These are phyloP conservation scores for Thereva unica DNA, from an alignment of 2,888 invertebrate species.

Conservation along the genomic window DNA sequence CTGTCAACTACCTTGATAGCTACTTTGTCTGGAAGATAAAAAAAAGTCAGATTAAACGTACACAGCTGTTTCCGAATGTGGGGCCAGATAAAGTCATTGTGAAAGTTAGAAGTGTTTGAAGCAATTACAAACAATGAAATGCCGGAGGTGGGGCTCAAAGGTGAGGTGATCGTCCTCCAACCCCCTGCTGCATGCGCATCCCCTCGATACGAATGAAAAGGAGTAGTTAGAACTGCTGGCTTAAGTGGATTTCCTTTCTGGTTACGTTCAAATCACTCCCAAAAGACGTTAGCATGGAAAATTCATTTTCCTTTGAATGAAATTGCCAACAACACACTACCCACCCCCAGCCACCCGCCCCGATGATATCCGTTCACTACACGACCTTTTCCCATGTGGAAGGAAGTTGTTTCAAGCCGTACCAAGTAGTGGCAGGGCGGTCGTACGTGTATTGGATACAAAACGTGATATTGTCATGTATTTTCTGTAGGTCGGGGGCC, in stretches of 20 bases:
- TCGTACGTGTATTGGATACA: too few relatives aligned
- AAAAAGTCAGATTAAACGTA: slow-evolving; percentile 27
- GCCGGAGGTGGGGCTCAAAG: neutral
- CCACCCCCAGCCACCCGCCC: neutral
- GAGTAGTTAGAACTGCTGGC: neutral
- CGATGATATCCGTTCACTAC: too few relatives aligned
- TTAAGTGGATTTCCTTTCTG: slow-evolving; percentile 1
- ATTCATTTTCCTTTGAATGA: slow-evolving; percentile 7
- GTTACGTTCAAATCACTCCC: slow-evolving; percentile 2
- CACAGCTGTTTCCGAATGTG: neutral
- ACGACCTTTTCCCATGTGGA: too few relatives aligned
- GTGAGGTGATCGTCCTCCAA: neutral
- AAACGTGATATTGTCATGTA: too few relatives aligned
- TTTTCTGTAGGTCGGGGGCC: too few relatives aligned
- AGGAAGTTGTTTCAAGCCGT: too few relatives aligned
- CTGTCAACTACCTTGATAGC: slow-evolving; percentile 77
- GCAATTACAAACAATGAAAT: neutral
- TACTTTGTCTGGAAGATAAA: slow-evolving; percentile 65
- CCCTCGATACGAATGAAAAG: too few relatives aligned
- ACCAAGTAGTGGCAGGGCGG: too few relatives aligned
- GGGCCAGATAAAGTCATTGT: too few relatives aligned
- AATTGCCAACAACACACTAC: neutral
- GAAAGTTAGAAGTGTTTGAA: neutral
- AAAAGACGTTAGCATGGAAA: slow-evolving; percentile 5
- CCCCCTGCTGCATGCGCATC: neutral